A percentile compares a stretch with the other conserved stretches of the same genome.
These are phyloP conservation scores for Ophioninae sp. DNA, from an alignment of 2,888 invertebrate species.

Conservation along the genomic window DNA sequence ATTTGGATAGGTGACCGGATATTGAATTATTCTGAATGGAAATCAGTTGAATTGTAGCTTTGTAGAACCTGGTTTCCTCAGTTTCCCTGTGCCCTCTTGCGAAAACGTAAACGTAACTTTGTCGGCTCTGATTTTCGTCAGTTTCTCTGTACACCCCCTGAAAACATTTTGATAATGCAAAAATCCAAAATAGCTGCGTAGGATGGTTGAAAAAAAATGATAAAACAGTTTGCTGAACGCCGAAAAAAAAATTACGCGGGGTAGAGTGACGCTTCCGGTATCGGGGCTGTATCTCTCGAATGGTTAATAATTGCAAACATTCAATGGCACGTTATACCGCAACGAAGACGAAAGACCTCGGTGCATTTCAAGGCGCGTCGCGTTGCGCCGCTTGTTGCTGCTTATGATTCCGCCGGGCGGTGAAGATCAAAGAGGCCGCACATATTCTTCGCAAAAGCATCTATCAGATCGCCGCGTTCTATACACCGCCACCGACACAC, in stretches of 20 bases:
- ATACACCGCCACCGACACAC: slow-evolving; percentile 39
- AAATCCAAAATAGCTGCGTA: background rate
- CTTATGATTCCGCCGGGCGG: slow-evolving; percentile 67
- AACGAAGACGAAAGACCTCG: slow-evolving; percentile 44
- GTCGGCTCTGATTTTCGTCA: no score
- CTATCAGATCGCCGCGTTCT: slow-evolving; percentile 67
- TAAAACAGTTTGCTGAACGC: background rate
- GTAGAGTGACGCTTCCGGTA: no score
- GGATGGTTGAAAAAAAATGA: background rate
- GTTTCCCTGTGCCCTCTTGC: no score
- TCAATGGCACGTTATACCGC: slow-evolving; percentile 12
- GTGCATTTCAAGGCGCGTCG: slow-evolving; percentile 30
- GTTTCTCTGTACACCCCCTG: no score
- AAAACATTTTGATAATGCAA: background rate
- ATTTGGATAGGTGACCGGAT: background rate
- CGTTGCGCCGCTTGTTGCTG: slow-evolving; percentile 25
- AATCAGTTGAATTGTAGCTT: background rate
- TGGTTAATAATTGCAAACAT: slow-evolving; percentile 32
- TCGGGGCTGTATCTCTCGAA: background rate
- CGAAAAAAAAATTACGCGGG: background rate
- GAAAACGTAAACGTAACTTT: background rate
- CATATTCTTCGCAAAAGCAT: slow-evolving; percentile 63
- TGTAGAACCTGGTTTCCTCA: no score
- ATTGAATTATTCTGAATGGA: background rate
- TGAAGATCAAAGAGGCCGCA: slow-evolving; percentile 72